Conservation (phyloP, 2,888 invertebrate species). For the Agrotis clavis region DNA sequence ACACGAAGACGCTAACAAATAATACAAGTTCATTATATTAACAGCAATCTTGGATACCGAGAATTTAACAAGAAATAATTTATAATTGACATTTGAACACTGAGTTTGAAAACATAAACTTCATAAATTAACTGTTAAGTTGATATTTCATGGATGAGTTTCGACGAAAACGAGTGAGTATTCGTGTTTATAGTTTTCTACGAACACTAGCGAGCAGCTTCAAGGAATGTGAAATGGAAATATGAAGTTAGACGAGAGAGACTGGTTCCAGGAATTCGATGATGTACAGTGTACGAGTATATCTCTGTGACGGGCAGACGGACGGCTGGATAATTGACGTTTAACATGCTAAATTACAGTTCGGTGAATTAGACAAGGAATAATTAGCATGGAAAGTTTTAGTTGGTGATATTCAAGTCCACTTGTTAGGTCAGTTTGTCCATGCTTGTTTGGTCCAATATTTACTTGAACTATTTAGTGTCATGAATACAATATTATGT, state of each 20-base stretch:
- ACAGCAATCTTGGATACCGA: not conserved
- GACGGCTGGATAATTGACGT: not conserved
- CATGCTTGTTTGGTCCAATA: too few relatives aligned
- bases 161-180: constrained; percentile 19
- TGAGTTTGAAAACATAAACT: not conserved
- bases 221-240: constrained; percentile 8
- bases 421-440: too few relatives aligned
- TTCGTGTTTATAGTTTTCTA: constrained; percentile 1
- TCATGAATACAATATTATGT: too few relatives aligned
- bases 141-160: constrained; percentile 10
- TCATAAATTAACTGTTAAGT: constrained; percentile 9
- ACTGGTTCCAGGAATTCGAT: constrained; percentile 2
- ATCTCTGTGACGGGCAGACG: not conserved
- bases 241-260: not conserved
- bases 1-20: not conserved
- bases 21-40: not conserved
- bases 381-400: too few relatives aligned
- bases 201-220: constrained; percentile 14
- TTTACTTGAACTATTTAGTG: too few relatives aligned
- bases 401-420: too few relatives aligned
- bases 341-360: not conserved
- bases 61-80: constrained; percentile 23
- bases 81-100: constrained; percentile 11
- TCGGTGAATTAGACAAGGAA: too few relatives aligned
- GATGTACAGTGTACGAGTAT: not conserved